phyloP scores from a whole-genome alignment of 2,888 invertebrate genomes.

The Ctena decussata region DNA sequence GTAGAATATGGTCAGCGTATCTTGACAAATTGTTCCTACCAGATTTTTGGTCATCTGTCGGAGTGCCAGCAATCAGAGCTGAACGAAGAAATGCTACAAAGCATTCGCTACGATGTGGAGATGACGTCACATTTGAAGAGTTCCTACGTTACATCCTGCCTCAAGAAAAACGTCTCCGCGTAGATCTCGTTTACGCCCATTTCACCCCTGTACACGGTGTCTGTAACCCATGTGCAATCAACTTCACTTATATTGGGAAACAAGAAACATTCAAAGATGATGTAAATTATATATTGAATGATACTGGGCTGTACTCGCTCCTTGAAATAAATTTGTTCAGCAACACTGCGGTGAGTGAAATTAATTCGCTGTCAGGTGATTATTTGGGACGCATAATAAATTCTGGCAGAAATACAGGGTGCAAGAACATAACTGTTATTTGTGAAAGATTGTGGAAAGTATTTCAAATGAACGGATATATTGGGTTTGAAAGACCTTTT shows the following conservation, averaged over 20 bases:
- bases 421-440: neutral
- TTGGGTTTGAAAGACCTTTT: neutral
- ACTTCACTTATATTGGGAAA: neutral
- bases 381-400: neutral
- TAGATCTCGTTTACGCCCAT: neutral
- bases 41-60: neutral
- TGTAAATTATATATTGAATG: neutral
- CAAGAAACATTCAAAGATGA: neutral
- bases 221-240: neutral
- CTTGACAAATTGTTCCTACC: neutral
- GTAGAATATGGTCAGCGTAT: neutral
- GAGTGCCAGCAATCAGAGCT: neutral
- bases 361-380: neutral
- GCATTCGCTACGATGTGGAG: neutral
- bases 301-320: slow-evolving; percentile 10
- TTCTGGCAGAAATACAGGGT: neutral
- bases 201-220: neutral
- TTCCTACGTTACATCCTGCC: neutral
- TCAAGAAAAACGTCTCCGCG: neutral
- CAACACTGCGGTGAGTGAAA: neutral
- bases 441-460: neutral
- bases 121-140: neutral
- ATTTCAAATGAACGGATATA: neutral
- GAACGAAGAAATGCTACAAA: neutral
- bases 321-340: neutral